Evolutionary conservation across 2,888 invertebrate species (phyloP).

Genomic region (Caenorhabditis sp.): DNA sequence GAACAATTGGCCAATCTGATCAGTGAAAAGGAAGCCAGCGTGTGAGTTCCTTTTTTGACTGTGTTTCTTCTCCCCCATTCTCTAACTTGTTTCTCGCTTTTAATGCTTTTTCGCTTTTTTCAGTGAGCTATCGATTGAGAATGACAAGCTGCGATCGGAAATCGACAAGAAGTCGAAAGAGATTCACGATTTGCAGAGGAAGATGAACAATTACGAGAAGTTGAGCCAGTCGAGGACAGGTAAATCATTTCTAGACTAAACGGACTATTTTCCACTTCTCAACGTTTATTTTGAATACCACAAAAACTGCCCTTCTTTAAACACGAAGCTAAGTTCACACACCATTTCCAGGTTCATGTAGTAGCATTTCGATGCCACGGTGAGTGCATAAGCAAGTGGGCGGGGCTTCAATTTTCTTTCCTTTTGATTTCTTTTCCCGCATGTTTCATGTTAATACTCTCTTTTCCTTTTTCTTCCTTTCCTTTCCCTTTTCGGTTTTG

Average conservation of each 20-base stretch:
- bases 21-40: conserved; percentile 61
- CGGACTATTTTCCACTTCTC: conserved; percentile 4
- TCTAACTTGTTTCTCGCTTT: conserved; percentile 21
- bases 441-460: conserved; percentile 14
- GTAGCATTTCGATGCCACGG: conserved; percentile 70
- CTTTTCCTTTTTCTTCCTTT: conserved; percentile 4
- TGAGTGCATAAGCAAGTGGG: conserved; percentile 40
- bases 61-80: conserved; percentile 25
- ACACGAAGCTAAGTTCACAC: conserved; percentile 5
- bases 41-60: conserved; percentile 43
- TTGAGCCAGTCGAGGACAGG: conserved; percentile 56
- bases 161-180: conserved; percentile 64
- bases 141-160: conserved; percentile 64
- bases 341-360: conserved; percentile 65
- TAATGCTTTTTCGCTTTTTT: conserved; percentile 42
- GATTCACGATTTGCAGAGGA: conserved; percentile 60
- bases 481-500: conserved; percentile 10
- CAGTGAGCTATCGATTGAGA: conserved; percentile 66
- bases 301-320: not conserved
- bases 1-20: conserved; percentile 73
- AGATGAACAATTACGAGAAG: conserved; percentile 65
- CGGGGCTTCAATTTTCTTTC: conserved; percentile 17
- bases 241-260: conserved; percentile 14
- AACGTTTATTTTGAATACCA: not conserved
- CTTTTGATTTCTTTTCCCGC: conserved; percentile 31